Conservation (phyloP, 2,888 invertebrate genomes). For the Cephus nigrinus region DNA sequence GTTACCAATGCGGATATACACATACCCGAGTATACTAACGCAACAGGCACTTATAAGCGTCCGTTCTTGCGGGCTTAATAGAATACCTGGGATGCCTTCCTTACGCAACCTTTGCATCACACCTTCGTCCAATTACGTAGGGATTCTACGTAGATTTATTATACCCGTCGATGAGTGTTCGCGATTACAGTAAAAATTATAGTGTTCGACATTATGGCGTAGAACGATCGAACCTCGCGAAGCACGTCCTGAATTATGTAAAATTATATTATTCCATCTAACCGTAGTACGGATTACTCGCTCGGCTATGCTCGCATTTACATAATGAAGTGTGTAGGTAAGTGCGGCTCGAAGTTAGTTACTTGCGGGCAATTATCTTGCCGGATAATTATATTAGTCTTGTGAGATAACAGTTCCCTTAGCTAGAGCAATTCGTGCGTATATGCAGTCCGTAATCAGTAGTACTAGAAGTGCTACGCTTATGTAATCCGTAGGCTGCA, state of each 20-base stretch:
- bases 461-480: not conserved
- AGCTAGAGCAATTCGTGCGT: not conserved
- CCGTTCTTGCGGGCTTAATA: not conserved
- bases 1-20: constrained; percentile 13
- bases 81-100: not conserved
- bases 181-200: not conserved
- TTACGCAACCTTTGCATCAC: not conserved
- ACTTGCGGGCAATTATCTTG: not conserved
- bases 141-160: not conserved
- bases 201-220: not conserved
- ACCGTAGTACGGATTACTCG: not conserved
- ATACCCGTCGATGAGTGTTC: not conserved
- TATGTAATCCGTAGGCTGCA: not conserved
- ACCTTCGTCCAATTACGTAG: not conserved
- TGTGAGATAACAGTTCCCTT: not conserved
- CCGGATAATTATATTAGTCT: not conserved
- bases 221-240: not conserved
- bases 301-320: not conserved
- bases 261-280: not conserved
- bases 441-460: not conserved
- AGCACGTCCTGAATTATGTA: not conserved
- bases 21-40: not conserved
- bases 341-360: not conserved
- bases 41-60: not conserved
- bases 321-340: not conserved